Percentiles rank a stretch among this genome's conserved stretches.
Evolutionary conservation across 1,140 invertebrate genomes (phyloP).

Genomic region (roundworm (Caenorhabditis elegans)): WBcel235 BX284603.4:9115001-9115500

Average conservation of each 20-base stretch:
- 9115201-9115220: not conserved
- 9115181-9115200: not conserved
- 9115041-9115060: not conserved
- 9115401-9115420: too few relatives aligned
- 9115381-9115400: too few relatives aligned
- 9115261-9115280: too few relatives aligned
- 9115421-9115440: too few relatives aligned
- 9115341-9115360: too few relatives aligned
- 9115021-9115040: not conserved
- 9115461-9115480: too few relatives aligned
- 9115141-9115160: conserved; percentile 16
- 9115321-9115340: too few relatives aligned
- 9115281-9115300: too few relatives aligned
- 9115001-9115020: not conserved
- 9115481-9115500: too few relatives aligned
- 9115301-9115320: too few relatives aligned
- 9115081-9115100: conserved; percentile 16
- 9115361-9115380: too few relatives aligned
- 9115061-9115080: conserved; percentile 28
- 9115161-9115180: not conserved
- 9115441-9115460: too few relatives aligned
- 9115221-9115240: not conserved
- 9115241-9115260: conserved; percentile 18
- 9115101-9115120: not conserved
- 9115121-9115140: not conserved